Percentiles rank a stretch among this genome's conserved stretches.
phyloP scores from a whole-genome alignment of 1,140 invertebrate genomes.

The Condylostylus longicornis region DNA sequence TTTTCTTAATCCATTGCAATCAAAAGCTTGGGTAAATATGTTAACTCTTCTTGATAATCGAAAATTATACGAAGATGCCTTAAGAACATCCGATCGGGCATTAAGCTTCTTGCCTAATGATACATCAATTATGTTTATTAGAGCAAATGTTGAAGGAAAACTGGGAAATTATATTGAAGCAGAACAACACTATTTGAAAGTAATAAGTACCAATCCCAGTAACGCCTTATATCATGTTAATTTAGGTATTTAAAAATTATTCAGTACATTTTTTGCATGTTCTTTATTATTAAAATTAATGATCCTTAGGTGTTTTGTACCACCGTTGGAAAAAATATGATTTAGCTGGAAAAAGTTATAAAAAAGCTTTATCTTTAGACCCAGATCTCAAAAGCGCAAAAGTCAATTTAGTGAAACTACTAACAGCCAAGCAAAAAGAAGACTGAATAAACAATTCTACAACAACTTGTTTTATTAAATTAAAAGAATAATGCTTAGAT shows the following conservation, averaged over 20 bases:
- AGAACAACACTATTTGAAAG: conserved; percentile 62
- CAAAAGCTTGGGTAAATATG: conserved; percentile 81
- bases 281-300: conserved; percentile 38
- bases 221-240: conserved; percentile 68
- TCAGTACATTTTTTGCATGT: conserved; percentile 2
- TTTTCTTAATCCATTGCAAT: conserved; percentile 55
- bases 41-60: conserved; percentile 75
- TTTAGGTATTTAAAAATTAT: conserved; percentile 46
- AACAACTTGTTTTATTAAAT: no score
- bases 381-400: conserved; percentile 46
- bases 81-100: conserved; percentile 51
- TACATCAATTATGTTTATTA: conserved; percentile 64
- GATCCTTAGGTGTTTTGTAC: conserved; percentile 85
- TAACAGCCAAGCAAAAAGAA: neutral
- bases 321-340: conserved; percentile 77
- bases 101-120: conserved; percentile 52
- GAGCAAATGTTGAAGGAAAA: conserved; percentile 82
- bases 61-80: conserved; percentile 48
- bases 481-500: no score
- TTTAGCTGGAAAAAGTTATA: conserved; percentile 59
- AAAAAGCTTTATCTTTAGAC: conserved; percentile 55
- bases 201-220: conserved; percentile 51
- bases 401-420: conserved; percentile 46
- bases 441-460: no score
- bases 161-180: conserved; percentile 55